These are phyloP conservation scores for Todus mexicanus DNA, from an alignment of 2,797 vertebrate species.

Conservation along the genomic window DNA sequence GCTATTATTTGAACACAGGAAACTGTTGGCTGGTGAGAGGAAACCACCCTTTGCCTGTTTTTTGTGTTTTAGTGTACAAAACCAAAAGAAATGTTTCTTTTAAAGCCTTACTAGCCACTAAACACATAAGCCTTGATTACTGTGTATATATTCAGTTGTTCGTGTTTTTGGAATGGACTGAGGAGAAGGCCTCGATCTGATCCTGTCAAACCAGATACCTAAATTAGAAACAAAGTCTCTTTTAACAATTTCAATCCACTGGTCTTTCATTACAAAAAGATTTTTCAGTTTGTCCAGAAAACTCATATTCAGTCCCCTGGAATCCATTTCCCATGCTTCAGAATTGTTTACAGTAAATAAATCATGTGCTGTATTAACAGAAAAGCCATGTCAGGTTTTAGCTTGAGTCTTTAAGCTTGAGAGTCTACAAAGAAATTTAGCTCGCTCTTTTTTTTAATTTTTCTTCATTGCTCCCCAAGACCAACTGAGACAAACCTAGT, in stretches of 20 bases:
- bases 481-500: neutral
- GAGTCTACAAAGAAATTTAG: neutral
- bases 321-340: conserved; percentile 14
- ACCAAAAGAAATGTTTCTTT: neutral
- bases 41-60: neutral
- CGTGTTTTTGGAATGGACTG: neutral
- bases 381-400: conserved; percentile 20
- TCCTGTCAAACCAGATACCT: neutral
- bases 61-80: neutral
- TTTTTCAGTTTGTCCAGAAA: conserved; percentile 12
- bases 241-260: neutral
- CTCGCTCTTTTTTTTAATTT: neutral
- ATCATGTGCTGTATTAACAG: conserved; percentile 16
- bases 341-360: conserved; percentile 46
- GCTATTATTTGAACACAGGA: neutral
- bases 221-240: neutral
- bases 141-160: neutral
- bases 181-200: neutral
- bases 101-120: neutral
- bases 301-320: neutral
- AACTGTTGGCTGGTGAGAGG: neutral
- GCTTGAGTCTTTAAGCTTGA: neutral
- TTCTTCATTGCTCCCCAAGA: neutral
- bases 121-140: neutral
- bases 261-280: neutral